These are phyloP conservation scores for Chloropsis hardwickii DNA, from an alignment of 2,113 vertebrate genomes.

Conservation along the genomic window DNA sequence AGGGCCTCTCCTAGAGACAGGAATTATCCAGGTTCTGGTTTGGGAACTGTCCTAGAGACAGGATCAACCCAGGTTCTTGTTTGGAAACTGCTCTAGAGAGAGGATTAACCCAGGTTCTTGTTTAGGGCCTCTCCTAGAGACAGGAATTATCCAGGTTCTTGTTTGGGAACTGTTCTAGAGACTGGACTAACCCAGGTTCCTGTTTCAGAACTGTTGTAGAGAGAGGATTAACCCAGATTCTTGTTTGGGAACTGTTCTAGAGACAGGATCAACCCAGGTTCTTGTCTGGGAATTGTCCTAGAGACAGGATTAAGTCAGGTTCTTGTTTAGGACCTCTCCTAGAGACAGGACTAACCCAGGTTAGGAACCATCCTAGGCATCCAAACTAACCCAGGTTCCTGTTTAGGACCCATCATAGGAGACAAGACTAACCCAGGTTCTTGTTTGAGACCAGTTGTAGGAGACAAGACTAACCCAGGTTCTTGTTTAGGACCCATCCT, in stretches of 20 bases:
- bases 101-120: not conserved
- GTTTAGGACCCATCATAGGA: fast-evolving
- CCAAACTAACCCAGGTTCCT: not conserved
- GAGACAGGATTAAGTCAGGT: fast-evolving
- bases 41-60: too few relatives aligned
- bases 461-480: fast-evolving
- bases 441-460: fast-evolving
- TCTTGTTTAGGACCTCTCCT: too few relatives aligned
- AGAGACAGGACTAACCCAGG: too few relatives aligned
- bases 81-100: too few relatives aligned
- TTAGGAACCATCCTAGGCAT: too few relatives aligned
- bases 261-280: fast-evolving
- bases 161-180: fast-evolving
- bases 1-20: too few relatives aligned
- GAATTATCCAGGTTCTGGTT: too few relatives aligned
- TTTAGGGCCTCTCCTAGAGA: too few relatives aligned
- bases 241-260: too few relatives aligned
- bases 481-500: fast-evolving
- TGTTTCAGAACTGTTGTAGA: fast-evolving
- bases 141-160: too few relatives aligned
- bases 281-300: fast-evolving
- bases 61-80: too few relatives aligned
- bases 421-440: fast-evolving
- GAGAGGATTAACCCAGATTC: fast-evolving
- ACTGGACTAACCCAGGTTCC: too few relatives aligned